Conservation (phyloP, 2,888 invertebrate species). For the Gari tellinella region DNA sequence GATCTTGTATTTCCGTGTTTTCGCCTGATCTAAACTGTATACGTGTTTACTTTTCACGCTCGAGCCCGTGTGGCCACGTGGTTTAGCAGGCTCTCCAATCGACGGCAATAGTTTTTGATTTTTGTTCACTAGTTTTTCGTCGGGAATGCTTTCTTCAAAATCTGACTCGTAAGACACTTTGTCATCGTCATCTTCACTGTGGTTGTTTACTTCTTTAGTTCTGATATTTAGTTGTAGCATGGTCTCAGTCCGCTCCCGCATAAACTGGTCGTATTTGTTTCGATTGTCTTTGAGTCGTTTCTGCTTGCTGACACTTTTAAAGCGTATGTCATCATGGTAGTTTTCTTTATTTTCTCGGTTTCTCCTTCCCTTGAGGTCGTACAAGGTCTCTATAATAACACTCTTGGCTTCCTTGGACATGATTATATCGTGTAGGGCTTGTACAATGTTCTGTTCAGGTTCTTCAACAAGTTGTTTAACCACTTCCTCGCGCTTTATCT, state of each 20-base stretch:
- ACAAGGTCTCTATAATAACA: constrained; percentile 48
- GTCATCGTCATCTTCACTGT: constrained; percentile 14
- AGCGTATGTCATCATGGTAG: constrained; percentile 3
- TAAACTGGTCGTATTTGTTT: constrained; percentile 39
- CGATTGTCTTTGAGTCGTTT: constrained; percentile 39
- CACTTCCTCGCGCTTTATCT: too few relatives aligned
- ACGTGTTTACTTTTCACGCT: constrained; percentile 3
- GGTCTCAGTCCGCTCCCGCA: constrained; percentile 40
- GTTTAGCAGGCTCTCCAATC: constrained; percentile 14
- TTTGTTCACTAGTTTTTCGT: constrained; percentile 7
- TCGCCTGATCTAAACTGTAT: constrained; percentile 30
- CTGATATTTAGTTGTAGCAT: constrained; percentile 9
- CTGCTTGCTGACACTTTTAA: constrained; percentile 32
- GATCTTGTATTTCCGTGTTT: constrained; percentile 43
- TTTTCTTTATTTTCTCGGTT: constrained; percentile 18
- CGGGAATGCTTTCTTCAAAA: background rate
- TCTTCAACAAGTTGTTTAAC: too few relatives aligned
- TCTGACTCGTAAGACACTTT: constrained; percentile 3
- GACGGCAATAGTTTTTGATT: constrained; percentile 37
- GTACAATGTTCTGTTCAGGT: too few relatives aligned
- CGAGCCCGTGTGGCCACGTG: background rate
- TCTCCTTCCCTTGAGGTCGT: constrained; percentile 34
- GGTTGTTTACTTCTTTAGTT: constrained; percentile 16
- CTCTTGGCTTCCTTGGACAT: constrained; percentile 55
- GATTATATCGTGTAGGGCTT: constrained; percentile 1